Evolutionary conservation across 92 coral and sea anemone species (phyloP).

Genomic region (Micromussa lordhowensis): DNA sequence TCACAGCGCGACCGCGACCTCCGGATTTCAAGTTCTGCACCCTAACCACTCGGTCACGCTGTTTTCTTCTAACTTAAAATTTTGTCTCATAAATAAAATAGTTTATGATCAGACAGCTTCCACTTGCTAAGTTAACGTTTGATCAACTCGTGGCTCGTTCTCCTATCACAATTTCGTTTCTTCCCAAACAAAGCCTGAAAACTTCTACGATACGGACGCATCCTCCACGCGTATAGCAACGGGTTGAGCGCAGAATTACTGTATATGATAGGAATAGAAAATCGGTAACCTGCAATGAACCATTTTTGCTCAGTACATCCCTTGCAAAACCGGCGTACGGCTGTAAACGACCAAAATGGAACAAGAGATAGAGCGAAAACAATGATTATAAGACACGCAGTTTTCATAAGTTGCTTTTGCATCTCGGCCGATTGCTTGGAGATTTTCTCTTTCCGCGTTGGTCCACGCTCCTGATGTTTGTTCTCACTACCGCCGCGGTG

Average conservation of each 20-base stretch:
- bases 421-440: slow-evolving; percentile 23
- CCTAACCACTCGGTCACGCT: no score
- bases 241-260: slow-evolving; percentile 67
- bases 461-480: not conserved
- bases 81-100: slow-evolving; percentile 15
- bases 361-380: slow-evolving; percentile 31
- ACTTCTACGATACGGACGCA: slow-evolving; percentile 52
- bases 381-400: slow-evolving; percentile 25
- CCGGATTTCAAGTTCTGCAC: no score
- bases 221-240: slow-evolving; percentile 68
- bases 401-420: slow-evolving; percentile 44
- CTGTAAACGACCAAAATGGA: slow-evolving; percentile 43
- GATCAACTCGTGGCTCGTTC: not conserved
- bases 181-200: slow-evolving; percentile 20
- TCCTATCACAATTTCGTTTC: not conserved
- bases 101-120: not conserved
- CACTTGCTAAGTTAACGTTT: not conserved
- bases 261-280: slow-evolving; percentile 65
- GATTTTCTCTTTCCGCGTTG: slow-evolving; percentile 2
- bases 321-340: slow-evolving; percentile 33
- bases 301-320: slow-evolving; percentile 34
- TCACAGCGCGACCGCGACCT: no score
- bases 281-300: slow-evolving; percentile 61
- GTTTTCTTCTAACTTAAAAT: not conserved
- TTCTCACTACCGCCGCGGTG: not conserved